Evolutionary conservation across 2,113 vertebrate species (phyloP), one percentile per base, ranked within the genome.

Genomic region (Phalacrocorax brasilianus): DNA sequence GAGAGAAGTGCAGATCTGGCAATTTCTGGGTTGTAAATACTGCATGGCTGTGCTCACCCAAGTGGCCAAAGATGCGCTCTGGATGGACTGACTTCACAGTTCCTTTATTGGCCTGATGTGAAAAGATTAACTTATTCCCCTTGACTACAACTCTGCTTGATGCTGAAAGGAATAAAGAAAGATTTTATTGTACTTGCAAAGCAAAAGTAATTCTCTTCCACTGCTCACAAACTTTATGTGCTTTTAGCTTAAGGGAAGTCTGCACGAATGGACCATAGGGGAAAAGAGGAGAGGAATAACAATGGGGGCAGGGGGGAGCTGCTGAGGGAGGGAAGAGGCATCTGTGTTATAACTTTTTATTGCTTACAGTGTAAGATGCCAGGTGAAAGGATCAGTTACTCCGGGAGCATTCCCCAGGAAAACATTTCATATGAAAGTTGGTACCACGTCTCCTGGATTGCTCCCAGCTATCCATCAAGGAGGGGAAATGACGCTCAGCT

Each of bases 251-350:
- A 33, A 24, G 70, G 68, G 66, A 65, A 62, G 59, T 11, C 8
- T 68, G 75, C 6, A 0, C 61, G 74, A 55, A 56, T 4, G n/a
- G 77, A 50, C 77, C 73, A 53, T 81, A 56, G 83, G 33, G 50
- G 66, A 85, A 62, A 45, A 61, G 55, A 94, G 68, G 58, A 89
- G 61, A 81, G 92, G 45, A 85, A 59, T 38, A 45, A 5, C 73
- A 35, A 24, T 8, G 15, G 21, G 47, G 10, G 2, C 5, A 1
- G 40, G 8, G 16, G 22, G 58, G 55, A 1, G 6, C 2, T 58
- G n/a, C 52, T 63, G 50, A 65, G 28, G 28, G 26, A 30, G 19
- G 28, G 56, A 40, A 52, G 33, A 50, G 28, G 19, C 27, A 77
- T 8, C 78, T 35, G 24, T 14, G 21, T 40, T 52, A 32, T 16